phyloP scores from a whole-genome alignment of 1,140 invertebrate species.

The Sitobion miscanthi region DNA sequence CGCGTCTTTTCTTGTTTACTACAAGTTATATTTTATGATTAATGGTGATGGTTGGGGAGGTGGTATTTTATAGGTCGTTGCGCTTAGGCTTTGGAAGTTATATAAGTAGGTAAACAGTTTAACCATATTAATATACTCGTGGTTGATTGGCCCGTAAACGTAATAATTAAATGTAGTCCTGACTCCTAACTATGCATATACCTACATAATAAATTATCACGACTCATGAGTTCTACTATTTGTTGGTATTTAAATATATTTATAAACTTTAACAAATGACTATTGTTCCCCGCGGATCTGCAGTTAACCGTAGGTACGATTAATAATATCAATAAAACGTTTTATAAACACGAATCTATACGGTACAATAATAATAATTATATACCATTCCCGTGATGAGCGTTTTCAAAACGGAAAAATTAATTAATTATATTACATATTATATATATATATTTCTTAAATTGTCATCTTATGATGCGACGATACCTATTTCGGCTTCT shows the following conservation, averaged over 20 bases:
- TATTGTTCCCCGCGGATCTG: too few species aligned
- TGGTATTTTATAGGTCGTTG: neutral
- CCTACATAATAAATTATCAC: too few species aligned
- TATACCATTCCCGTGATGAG: too few species aligned
- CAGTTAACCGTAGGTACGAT: too few species aligned
- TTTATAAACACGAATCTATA: too few species aligned
- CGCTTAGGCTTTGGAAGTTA: neutral
- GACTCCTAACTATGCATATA: neutral
- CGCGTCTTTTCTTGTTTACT: neutral
- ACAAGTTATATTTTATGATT: neutral
- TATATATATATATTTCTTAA: neutral
- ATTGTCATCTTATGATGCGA: neutral
- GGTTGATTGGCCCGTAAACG: neutral
- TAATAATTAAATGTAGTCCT: neutral
- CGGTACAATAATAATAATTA: too few species aligned
- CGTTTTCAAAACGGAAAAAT: too few species aligned
- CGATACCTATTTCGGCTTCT: neutral
- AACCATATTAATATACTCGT: neutral
- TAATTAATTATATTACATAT: neutral
- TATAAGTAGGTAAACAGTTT: neutral
- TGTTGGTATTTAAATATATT: too few species aligned
- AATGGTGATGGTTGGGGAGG: neutral
- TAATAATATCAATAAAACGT: too few species aligned
- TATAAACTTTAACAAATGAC: too few species aligned
- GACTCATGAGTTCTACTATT: too few species aligned